Evolutionary conservation across 1,140 invertebrate genomes (phyloP).

Genomic region (Drosophila nannoptera): DNA sequence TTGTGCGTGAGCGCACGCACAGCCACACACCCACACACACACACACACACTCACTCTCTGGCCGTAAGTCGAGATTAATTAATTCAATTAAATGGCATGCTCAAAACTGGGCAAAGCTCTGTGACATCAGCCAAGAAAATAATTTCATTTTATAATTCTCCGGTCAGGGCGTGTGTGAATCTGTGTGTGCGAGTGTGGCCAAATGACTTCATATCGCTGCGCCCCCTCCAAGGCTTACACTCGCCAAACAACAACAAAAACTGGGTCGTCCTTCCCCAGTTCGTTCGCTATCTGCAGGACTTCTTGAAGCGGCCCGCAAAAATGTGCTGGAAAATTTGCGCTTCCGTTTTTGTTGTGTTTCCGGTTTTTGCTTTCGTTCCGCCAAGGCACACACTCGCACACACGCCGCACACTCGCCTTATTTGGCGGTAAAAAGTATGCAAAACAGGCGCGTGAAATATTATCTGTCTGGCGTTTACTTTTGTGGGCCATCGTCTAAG

Average conservation of each 20-base stretch:
- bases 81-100: conserved; percentile 26
- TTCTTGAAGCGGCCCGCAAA: conserved; percentile 40
- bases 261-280: conserved; percentile 13
- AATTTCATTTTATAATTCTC: conserved; percentile 13
- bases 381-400: conserved; percentile 9
- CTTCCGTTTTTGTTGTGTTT: conserved; percentile 78
- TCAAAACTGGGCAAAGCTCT: conserved; percentile 5
- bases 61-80: conserved; percentile 33
- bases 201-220: conserved; percentile 48
- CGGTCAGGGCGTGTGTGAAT: background rate
- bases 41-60: no score
- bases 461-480: conserved; percentile 70
- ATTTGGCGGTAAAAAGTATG: conserved; percentile 47
- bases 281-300: background rate
- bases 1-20: conserved; percentile 38
- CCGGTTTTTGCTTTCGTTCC: conserved; percentile 69
- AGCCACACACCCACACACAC: no score
- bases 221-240: conserved; percentile 7
- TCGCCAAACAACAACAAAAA: conserved; percentile 26
- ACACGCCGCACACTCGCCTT: background rate
- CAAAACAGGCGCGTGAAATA: conserved; percentile 75
- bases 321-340: conserved; percentile 78
- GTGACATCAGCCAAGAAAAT: conserved; percentile 40
- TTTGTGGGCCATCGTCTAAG: conserved; percentile 39
- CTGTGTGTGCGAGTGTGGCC: conserved; percentile 5